These are phyloP conservation scores for Pitangus sulphuratus DNA, from an alignment of 2,797 vertebrate species.

Conservation along the genomic window DNA sequence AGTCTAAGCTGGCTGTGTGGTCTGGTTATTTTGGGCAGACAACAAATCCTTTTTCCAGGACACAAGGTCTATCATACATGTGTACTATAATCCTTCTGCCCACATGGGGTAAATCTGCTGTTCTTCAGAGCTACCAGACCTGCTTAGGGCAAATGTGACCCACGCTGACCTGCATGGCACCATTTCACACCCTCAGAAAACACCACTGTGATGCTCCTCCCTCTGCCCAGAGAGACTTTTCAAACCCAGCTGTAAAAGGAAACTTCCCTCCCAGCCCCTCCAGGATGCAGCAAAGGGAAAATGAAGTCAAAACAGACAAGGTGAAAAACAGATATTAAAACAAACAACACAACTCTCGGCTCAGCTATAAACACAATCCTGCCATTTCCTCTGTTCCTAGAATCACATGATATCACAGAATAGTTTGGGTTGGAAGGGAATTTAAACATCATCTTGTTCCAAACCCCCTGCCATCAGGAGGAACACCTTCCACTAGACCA, in stretches of 20 bases:
- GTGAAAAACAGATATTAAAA: neutral
- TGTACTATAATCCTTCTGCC: neutral
- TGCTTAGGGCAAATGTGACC: neutral
- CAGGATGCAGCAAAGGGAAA: neutral
- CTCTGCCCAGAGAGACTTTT: neutral
- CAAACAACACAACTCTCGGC: rapidly evolving
- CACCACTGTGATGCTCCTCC: neutral
- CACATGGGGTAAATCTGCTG: rapidly evolving
- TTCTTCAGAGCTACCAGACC: neutral
- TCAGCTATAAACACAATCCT: neutral
- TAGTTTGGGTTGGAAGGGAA: neutral
- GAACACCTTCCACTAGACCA: neutral
- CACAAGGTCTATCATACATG: neutral
- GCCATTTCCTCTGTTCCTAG: neutral
- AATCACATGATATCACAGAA: neutral
- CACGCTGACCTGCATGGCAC: neutral
- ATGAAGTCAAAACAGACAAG: neutral
- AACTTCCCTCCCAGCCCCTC: neutral
- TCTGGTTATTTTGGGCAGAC: neutral
- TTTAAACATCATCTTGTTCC: neutral
- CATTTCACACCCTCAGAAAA: neutral
- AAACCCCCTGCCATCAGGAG: rapidly evolving
- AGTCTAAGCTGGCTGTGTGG: neutral
- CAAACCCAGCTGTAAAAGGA: neutral
- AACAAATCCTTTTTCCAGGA: neutral